Base-by-base conservation (phyloP, 2,888 invertebrate species). In the Mythimna albipuncta region DNA sequence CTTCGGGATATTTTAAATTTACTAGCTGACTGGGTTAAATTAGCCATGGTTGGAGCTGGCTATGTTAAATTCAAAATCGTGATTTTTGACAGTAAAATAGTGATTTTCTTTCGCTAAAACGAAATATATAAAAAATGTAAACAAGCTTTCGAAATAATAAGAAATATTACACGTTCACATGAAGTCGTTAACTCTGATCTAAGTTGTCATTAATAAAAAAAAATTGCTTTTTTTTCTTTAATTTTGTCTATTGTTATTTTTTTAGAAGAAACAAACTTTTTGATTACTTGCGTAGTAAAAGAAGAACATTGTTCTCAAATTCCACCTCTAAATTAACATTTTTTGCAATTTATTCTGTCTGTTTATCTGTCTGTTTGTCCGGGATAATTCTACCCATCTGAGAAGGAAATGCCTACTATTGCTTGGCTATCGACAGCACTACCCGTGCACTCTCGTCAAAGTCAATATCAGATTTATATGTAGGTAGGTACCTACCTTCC, bases 1-100 rank as follows among this genome's bases (percentile, higher is more conserved):
- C 92, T 89, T 44, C 95, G 89, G 6, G 94, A 91, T 81, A 95
- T 81, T 75, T 84, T 93, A 80, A 88, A 94, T 78, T 91, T 94
- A 76, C 80, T 91, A 7, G 26, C 6, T n/a, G 77, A 59, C 16
- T 64, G 58, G 55, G 67, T 16, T 11, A 64, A 47, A 62, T 44
- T 47, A 57, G 69, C 50, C 81, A 81, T 81, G 41, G 41, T 73
- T 68, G 54, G 21, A 55, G 26, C 41, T 44, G 19, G 54, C 47
- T 50, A 61, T 5, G 7, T 58, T 69, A 75, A 57, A 54, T 44
- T 61, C 2, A 57, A n/a, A 41, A 32, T 32, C 32, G 32, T 32
- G 32, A 32, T 32, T 32, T 32, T 32, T 32, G 32, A 2, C 50
- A 50, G 4, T 35, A 65, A 78, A 55, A 55, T 59, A 41, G 38